These are phyloP conservation scores for Amiota mariae DNA, from an alignment of 2,888 invertebrate species.

Conservation along the genomic window DNA sequence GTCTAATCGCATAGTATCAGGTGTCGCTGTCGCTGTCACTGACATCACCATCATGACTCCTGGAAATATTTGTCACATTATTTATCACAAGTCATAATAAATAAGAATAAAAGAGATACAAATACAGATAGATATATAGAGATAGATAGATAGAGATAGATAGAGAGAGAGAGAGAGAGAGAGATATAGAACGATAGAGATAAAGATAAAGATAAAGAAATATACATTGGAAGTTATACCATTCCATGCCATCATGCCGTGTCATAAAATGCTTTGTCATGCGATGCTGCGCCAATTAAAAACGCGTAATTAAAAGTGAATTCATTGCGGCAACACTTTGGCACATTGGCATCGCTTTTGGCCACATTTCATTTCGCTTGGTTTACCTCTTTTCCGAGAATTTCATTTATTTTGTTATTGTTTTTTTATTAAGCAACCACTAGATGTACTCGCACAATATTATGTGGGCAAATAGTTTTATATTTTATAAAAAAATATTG, in stretches of 20 bases:
- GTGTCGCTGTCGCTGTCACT: slow-evolving; percentile 1
- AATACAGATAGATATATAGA: not conserved
- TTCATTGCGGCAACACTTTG: slow-evolving; percentile 32
- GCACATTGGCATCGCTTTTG: not conserved
- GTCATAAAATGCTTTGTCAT: not conserved
- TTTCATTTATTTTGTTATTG: not conserved
- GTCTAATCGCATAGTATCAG: not conserved
- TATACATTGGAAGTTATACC: no score
- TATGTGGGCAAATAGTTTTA: not conserved
- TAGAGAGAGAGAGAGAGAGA: not conserved
- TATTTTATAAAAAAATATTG: no score
- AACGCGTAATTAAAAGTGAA: slow-evolving; percentile 51
- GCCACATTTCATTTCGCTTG: no score
- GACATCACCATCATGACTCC: no score
- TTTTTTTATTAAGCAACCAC: no score
- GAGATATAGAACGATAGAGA: not conserved
- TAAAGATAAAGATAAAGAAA: not conserved
- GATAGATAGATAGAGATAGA: no score
- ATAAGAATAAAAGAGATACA: no score
- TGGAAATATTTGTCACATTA: not conserved
- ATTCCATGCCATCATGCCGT: no score
- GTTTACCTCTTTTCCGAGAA: no score
- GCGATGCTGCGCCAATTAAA: slow-evolving; percentile 33
- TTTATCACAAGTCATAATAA: not conserved
- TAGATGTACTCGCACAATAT: no score